Evolutionary conservation across 2,888 invertebrate genomes (phyloP).

Genomic region (Drosophila anomelani): DNA sequence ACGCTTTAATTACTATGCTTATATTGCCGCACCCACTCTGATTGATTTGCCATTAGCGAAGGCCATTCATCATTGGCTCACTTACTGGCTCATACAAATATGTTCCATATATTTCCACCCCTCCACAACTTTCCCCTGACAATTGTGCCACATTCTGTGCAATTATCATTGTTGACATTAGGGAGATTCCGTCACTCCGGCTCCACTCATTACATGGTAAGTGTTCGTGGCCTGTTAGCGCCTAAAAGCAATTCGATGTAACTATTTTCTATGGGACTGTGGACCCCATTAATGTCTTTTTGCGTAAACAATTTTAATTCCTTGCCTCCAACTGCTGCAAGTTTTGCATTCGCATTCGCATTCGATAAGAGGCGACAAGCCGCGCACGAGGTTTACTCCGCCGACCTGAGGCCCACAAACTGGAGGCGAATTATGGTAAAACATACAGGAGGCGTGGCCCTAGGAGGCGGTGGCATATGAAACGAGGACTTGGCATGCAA

Average conservation of each 20-base stretch:
- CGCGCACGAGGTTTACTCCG: conserved; percentile 41
- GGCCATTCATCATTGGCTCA: conserved; percentile 32
- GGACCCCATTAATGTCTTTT: conserved; percentile 69
- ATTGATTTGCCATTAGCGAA: conserved; percentile 31
- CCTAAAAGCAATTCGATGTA: conserved; percentile 76
- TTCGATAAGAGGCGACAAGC: conserved; percentile 73
- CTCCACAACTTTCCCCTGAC: conserved; percentile 18
- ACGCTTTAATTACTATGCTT: neutral
- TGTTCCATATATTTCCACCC: neutral
- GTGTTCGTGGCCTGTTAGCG: conserved; percentile 56
- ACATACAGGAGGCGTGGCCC: conserved; percentile 63
- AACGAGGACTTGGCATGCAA: conserved; percentile 72
- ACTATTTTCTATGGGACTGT: conserved; percentile 48
- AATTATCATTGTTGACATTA: conserved; percentile 39
- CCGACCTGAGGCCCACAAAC: conserved; percentile 33
- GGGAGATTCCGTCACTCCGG: conserved; percentile 5
- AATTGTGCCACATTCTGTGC: conserved; percentile 35
- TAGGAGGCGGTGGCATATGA: conserved; percentile 50
- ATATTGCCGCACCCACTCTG: conserved; percentile 2
- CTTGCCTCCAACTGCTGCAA: conserved; percentile 40
- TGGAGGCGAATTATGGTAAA: conserved; percentile 77
- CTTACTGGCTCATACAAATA: neutral
- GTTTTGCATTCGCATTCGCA: conserved; percentile 65
- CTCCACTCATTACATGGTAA: conserved; percentile 28
- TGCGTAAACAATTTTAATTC: conserved; percentile 78